Evolutionary conservation across 2,888 invertebrate genomes (phyloP).

Genomic region (Ischnura elegans): DNA sequence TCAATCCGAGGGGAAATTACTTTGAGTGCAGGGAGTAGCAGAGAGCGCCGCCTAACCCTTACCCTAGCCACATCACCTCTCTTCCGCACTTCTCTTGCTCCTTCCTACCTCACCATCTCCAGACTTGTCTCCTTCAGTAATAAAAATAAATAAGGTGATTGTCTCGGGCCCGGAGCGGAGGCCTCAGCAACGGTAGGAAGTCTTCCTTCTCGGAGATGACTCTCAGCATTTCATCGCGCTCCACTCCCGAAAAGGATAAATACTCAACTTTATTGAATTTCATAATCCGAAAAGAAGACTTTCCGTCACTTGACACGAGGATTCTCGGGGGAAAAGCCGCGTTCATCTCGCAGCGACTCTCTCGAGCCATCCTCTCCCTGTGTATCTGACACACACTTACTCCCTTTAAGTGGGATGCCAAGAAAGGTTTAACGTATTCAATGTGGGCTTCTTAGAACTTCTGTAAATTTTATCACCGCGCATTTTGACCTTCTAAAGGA

Average conservation of each 20-base stretch:
- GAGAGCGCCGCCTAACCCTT: not conserved
- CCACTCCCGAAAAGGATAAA: not conserved
- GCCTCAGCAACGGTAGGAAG: not conserved
- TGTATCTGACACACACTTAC: too few species aligned
- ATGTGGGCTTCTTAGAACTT: not conserved
- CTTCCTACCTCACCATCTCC: too few species aligned
- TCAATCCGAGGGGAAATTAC: not conserved
- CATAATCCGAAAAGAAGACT: not conserved
- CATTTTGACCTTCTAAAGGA: not conserved
- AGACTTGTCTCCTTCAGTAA: not conserved
- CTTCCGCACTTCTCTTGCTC: not conserved
- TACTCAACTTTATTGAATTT: constrained; percentile 27
- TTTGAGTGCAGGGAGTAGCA: not conserved
- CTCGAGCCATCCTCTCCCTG: not conserved
- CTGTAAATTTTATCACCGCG: not conserved
- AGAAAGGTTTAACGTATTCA: not conserved
- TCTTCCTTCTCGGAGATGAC: not conserved
- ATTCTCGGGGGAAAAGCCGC: not conserved
- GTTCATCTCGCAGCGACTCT: not conserved
- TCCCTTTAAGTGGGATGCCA: not conserved
- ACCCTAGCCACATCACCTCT: not conserved
- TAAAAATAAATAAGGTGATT: not conserved
- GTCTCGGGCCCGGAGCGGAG: not conserved
- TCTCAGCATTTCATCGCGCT: constrained; percentile 12
- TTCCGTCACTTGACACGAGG: not conserved